Base-by-base conservation (phyloP, 1,140 invertebrate genomes). In the Drosophila baimaii region DNA sequence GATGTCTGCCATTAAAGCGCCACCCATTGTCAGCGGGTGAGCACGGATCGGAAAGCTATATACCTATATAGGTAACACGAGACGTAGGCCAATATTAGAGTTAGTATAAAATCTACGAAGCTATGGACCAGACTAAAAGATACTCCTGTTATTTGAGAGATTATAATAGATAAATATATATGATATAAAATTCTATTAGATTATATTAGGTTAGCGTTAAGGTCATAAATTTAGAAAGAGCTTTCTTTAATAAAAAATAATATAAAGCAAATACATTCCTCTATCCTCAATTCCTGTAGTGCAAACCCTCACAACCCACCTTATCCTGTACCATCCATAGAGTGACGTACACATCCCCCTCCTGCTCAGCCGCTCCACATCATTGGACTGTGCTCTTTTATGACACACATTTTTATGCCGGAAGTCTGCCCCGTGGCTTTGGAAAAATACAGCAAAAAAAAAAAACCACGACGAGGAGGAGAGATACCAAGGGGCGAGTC, bases 381-480 rank as follows among this genome's bases (percentile, higher is more conserved):
- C 39, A 31, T 64, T 54, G 21, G 12, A 39, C 44, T 41, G 15
- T 10, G 44, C 58, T 37, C 62, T 83, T 88, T 88, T 88, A 88
- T 80, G 80, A 68, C 83, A 79, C 77, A 89, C 64, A 74, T 80
- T 89, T 79, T 70, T 55, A 73, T 64, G 84, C 84, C 83, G 83
- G 83, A 88, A 88, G 77, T 88, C 46, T 77, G 76, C 83, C 83
- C 83, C 79, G 64, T 72, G 76, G 83, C 71, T 68, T 76, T 70
- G 61, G 23, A 44, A 35, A 44, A 72, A 63, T 47, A 52, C 51
- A 37, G 35, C 19, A 37, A 41, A 12, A 19, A 31, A 66, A 29
- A 47, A 13, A 33, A 52, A 31, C 9, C 44, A 21, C 21, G 1
- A 31, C 62, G 19, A 59, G 33, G 56, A 41, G 59, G 25, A 41